A percentile compares a stretch with the other conserved stretches of the same genome.
Conservation (phyloP, 1,140 invertebrate species). For the Euwallacea similis region DNA sequence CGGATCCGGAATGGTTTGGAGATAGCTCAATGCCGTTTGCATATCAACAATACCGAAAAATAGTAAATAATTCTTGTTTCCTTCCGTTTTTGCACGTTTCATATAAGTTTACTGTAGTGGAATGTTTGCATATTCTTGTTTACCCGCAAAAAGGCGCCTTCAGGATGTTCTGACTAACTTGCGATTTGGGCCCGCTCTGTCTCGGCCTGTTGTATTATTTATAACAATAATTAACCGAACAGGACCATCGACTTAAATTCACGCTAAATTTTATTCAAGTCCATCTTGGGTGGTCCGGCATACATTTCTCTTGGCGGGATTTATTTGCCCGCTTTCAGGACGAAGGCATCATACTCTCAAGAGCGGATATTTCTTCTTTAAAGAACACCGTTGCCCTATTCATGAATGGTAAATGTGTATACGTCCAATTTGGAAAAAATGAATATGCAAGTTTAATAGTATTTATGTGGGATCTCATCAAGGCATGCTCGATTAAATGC, state of each 20-base stretch:
- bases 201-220: background rate
- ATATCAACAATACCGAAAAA: too few species aligned
- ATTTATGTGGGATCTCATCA: too few species aligned
- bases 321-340: constrained; percentile 16
- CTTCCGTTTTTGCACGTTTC: too few species aligned
- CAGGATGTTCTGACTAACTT: too few species aligned
- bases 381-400: constrained; percentile 4
- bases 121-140: too few species aligned
- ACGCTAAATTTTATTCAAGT: constrained; percentile 10
- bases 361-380: constrained; percentile 9
- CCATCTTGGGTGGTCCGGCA: constrained; percentile 20
- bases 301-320: constrained; percentile 20
- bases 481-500: too few species aligned
- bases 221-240: constrained; percentile 2
- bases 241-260: constrained; percentile 3
- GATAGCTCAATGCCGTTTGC: too few species aligned
- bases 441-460: background rate
- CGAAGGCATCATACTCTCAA: constrained; percentile 12
- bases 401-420: constrained; percentile 11
- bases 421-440: constrained; percentile 1
- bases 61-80: too few species aligned
- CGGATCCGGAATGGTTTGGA: too few species aligned
- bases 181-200: too few species aligned
- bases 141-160: too few species aligned
- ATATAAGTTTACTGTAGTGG: too few species aligned